A percentile compares a stretch with the other conserved stretches of the same genome.
These are phyloP conservation scores for Ploceus nigricollis DNA, from an alignment of 2,113 vertebrate genomes.

Conservation along the genomic window DNA sequence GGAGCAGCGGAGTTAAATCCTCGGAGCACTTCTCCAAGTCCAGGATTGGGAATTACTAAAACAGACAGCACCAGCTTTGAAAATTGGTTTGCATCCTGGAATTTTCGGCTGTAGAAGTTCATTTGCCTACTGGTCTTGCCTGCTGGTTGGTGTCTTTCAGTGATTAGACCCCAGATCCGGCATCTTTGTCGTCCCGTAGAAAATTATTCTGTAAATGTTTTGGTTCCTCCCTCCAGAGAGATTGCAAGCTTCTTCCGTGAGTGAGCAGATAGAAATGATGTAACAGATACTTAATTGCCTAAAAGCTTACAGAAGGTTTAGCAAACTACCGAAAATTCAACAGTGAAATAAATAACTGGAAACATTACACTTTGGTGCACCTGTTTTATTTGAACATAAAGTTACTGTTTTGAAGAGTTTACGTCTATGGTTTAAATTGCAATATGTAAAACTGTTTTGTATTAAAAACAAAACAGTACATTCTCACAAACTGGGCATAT, in stretches of 20 bases:
- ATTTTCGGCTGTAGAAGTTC: neutral
- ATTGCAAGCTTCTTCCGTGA: neutral
- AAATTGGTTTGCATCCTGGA: neutral
- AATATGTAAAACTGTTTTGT: neutral
- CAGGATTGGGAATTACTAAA: neutral
- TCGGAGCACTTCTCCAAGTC: fast-evolving
- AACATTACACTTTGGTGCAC: neutral
- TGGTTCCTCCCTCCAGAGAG: neutral
- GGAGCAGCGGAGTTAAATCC: neutral
- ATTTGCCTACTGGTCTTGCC: neutral
- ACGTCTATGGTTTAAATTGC: neutral
- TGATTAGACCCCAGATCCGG: neutral
- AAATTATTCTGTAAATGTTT: neutral
- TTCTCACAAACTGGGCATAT: neutral
- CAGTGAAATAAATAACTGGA: neutral
- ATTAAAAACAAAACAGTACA: neutral
- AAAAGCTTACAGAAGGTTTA: neutral
- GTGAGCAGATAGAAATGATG: neutral
- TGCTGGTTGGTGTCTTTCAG: neutral
- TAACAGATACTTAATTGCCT: neutral
- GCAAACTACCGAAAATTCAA: neutral
- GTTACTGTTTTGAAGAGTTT: neutral
- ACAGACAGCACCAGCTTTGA: neutral
- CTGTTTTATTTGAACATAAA: slow-evolving; percentile 32
- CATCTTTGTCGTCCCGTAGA: fast-evolving